A percentile compares a stretch with the other conserved stretches of the same genome.
Evolutionary conservation across 2,797 vertebrate species (phyloP).

Genomic region (Diplodus sargus): DNA sequence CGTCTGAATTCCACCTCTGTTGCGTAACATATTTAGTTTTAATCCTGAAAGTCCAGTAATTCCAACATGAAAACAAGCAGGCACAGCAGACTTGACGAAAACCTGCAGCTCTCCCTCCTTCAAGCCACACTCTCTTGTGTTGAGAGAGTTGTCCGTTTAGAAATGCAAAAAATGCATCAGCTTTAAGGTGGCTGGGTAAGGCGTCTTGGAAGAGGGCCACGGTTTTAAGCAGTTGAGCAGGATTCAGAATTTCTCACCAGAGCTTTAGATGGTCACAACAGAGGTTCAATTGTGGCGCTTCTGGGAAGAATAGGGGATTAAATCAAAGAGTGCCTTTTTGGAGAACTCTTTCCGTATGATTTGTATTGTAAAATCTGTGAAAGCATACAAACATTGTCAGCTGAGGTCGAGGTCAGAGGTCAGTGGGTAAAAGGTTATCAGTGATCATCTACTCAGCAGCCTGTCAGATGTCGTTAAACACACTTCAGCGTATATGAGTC

Average conservation of each 20-base stretch:
- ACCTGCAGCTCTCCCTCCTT: background rate
- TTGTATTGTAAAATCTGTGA: constrained; percentile 44
- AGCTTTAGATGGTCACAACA: constrained; percentile 74
- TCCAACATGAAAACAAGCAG: constrained; percentile 52
- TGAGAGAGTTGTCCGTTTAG: constrained; percentile 13
- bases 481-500: background rate
- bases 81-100: constrained; percentile 10
- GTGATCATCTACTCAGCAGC: background rate
- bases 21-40: constrained; percentile 55
- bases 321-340: constrained; percentile 46
- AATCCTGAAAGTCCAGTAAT: constrained; percentile 49
- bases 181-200: constrained; percentile 4
- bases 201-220: constrained; percentile 48
- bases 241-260: constrained; percentile 60
- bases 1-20: constrained; percentile 47
- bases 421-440: constrained; percentile 50
- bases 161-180: constrained; percentile 19
- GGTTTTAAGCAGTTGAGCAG: constrained; percentile 57
- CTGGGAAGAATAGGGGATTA: constrained; percentile 59
- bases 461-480: constrained; percentile 30
- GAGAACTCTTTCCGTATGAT: constrained; percentile 43
- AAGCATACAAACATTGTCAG: constrained; percentile 46
- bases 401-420: constrained; percentile 43
- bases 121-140: background rate
- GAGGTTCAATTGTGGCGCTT: constrained; percentile 64